These are phyloP conservation scores for Lithobates pipiens DNA, from an alignment of 2,797 vertebrate genomes.

Conservation along the genomic window DNA sequence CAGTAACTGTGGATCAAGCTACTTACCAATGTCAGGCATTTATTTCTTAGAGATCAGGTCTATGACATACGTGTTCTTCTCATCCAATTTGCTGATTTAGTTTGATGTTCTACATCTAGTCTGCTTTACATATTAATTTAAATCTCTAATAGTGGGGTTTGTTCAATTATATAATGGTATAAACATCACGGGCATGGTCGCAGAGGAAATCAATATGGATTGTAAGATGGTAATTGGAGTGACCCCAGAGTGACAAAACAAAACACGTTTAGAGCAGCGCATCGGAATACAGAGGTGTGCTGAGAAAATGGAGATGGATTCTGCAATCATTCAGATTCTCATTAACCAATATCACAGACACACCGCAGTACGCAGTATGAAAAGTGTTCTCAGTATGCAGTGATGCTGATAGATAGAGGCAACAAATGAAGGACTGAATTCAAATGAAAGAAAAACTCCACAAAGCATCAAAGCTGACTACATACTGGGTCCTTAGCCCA, in stretches of 20 bases:
- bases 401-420: background rate
- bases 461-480: too few species aligned
- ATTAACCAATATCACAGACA: constrained; percentile 23
- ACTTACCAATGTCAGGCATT: background rate
- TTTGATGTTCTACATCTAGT: constrained; percentile 50
- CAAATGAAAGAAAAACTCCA: background rate
- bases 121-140: constrained; percentile 57
- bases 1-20: background rate
- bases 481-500: too few species aligned
- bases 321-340: constrained; percentile 29
- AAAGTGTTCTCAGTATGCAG: background rate
- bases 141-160: constrained; percentile 43
- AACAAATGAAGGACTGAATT: background rate
- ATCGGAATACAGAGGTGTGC: constrained; percentile 30
- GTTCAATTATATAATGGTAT: constrained; percentile 54
- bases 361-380: background rate
- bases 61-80: constrained; percentile 2
- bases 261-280: background rate
- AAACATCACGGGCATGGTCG: constrained; percentile 36
- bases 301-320: constrained; percentile 20
- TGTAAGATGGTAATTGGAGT: constrained; percentile 53
- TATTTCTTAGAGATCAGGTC: background rate
- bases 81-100: constrained; percentile 15
- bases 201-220: constrained; percentile 56
- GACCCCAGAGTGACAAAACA: constrained; percentile 48